Percentiles rank a stretch among this genome's conserved stretches.
Evolutionary conservation across 2,888 invertebrate species (phyloP).

Genomic region (Bimastos eiseni): DNA sequence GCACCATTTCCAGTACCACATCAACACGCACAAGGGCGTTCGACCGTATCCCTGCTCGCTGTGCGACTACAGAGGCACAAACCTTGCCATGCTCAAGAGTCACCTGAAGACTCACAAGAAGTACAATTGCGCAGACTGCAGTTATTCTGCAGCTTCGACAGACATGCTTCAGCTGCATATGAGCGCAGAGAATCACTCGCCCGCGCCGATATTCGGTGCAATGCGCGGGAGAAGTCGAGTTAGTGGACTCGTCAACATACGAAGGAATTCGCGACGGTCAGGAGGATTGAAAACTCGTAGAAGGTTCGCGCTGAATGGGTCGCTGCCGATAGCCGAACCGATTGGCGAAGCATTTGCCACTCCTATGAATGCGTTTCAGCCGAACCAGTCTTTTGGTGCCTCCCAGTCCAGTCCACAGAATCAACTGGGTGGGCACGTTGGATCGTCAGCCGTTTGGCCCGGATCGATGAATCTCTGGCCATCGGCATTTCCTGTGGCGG

Average conservation of each 20-base stretch:
- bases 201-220: background rate
- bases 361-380: background rate
- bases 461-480: background rate
- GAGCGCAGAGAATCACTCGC: background rate
- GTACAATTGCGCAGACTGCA: background rate
- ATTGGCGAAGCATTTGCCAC: background rate
- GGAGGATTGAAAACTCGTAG: background rate
- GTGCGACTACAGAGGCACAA: background rate
- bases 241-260: background rate
- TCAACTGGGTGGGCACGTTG: background rate
- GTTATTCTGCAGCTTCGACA: background rate
- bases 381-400: background rate
- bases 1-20: background rate
- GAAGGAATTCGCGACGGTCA: background rate
- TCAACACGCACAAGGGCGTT: background rate
- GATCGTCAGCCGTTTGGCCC: background rate
- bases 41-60: background rate
- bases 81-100: background rate
- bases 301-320: background rate
- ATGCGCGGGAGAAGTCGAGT: background rate
- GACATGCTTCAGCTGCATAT: background rate
- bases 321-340: background rate
- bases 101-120: background rate
- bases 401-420: background rate
- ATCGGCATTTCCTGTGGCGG: background rate